Base-by-base conservation (phyloP, 2,113 vertebrate genomes). In the Vireo altiloquus region DNA sequence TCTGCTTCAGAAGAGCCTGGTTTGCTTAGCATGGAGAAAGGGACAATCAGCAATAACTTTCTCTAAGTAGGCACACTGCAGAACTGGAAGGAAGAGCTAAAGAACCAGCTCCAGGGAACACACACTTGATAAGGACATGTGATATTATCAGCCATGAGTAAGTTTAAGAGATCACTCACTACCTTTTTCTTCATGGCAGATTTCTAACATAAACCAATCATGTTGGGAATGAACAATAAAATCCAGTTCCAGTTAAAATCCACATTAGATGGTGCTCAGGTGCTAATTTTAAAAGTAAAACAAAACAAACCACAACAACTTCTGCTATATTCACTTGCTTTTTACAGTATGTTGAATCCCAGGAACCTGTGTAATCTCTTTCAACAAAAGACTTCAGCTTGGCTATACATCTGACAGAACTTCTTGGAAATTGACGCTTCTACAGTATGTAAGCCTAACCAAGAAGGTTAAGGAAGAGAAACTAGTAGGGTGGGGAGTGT, bases 391-490 rank as follows among this genome's bases (percentile, higher is more conserved):
- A 61, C 9, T 64, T 54, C 42, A 68, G 49, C 20, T 86, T 71
- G 22, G 19, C 47, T 40, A 35, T 50, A 35, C 4, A 71, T 57
- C 50, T 89, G 59, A 39, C 46, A 71, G 37, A 40, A 65, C 31
- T 87, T 76, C 59, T 50, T 42, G 61, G 33, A 80, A 47, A 33
- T 30, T 47, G 39, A 37, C 37, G 30, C 56, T 68, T 68, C 31
- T 66, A n/a, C 25, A 64, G 28, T 18, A 52, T 37, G 52, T 28
- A 59, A 84, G 10, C 6, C 44, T 57, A 77, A 79, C 2, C 1
- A 87, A 87, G 21, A n/a, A 39, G 6, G 61, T 28, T 91, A 87
- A 20, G 6, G 82, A 95, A 96, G 66, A 94, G 84, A 94, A 91
- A 94, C 90, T 53, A 66, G 53, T 4, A 40, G 65, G 61, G 87